phyloP scores from a whole-genome alignment of 1,140 invertebrate species.

The Hycleus phaleratus region DNA sequence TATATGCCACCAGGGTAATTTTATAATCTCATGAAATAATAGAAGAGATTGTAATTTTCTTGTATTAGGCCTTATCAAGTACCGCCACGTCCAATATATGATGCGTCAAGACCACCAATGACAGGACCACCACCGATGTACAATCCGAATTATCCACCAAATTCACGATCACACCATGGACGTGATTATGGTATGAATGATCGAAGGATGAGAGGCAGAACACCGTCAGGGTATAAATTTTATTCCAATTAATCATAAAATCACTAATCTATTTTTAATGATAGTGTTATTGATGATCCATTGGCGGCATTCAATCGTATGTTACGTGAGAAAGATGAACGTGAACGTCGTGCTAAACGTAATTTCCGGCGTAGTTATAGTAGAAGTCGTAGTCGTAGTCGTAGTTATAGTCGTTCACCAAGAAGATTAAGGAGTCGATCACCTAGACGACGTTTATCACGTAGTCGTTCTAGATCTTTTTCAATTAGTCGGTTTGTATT shows the following conservation, averaged over 20 bases:
- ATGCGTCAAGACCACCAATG: constrained; percentile 31
- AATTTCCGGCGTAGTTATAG: constrained; percentile 39
- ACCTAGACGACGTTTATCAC: constrained; percentile 41
- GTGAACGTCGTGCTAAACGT: constrained; percentile 55
- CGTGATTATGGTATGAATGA: constrained; percentile 39
- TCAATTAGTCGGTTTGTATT: constrained; percentile 46
- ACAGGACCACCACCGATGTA: constrained; percentile 25
- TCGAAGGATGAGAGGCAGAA: constrained; percentile 39
- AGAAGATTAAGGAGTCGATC: constrained; percentile 39
- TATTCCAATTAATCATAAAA: not conserved
- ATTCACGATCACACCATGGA: constrained; percentile 30
- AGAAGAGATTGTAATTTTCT: not conserved
- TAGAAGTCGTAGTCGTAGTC: constrained; percentile 46
- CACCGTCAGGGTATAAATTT: constrained; percentile 33
- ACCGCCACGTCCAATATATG: constrained; percentile 31
- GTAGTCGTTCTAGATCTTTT: constrained; percentile 38
- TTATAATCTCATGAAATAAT: not conserved
- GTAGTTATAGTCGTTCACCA: constrained; percentile 38
- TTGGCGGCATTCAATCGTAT: constrained; percentile 78
- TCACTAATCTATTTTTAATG: constrained; percentile 12
- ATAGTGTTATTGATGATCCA: constrained; percentile 68
- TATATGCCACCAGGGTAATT: constrained; percentile 32
- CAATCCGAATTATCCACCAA: constrained; percentile 22
- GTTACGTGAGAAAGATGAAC: constrained; percentile 73
- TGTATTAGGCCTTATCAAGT: constrained; percentile 22